phyloP scores from a whole-genome alignment of 2,888 invertebrate genomes.

The Tinea trinotella region DNA sequence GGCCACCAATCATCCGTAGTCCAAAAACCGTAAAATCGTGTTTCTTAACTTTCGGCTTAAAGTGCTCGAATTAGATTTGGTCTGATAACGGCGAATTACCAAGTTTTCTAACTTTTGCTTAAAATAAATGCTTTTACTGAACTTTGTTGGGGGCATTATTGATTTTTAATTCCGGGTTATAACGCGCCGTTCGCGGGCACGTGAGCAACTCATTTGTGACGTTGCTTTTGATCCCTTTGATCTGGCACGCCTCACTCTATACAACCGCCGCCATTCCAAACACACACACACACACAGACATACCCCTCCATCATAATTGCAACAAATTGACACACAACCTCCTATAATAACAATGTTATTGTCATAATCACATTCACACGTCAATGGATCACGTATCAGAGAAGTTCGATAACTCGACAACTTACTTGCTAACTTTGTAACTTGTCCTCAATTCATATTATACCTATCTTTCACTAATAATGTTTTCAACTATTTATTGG shows the following conservation, averaged over 20 bases:
- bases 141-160: constrained; percentile 5
- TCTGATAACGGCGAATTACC: not conserved
- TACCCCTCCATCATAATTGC: no score
- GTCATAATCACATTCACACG: no score
- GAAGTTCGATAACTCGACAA: no score
- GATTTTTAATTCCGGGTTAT: constrained; percentile 10
- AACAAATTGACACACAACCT: no score
- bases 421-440: no score
- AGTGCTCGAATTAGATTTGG: constrained; percentile 12
- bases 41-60: not conserved
- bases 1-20: constrained; percentile 4
- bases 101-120: constrained; percentile 5
- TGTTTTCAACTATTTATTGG: no score
- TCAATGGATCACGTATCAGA: no score
- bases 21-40: constrained; percentile 4
- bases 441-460: no score
- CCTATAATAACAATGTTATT: no score
- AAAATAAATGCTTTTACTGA: constrained; percentile 12
- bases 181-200: constrained; percentile 19
- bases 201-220: constrained; percentile 26
- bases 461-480: no score
- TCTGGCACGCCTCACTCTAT: constrained; percentile 19
- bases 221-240: constrained; percentile 23
- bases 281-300: no score
- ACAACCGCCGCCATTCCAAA: no score